Conservation (phyloP, 35 echinoderm and acorn worm genomes). For the Anneissia japonica region DNA sequence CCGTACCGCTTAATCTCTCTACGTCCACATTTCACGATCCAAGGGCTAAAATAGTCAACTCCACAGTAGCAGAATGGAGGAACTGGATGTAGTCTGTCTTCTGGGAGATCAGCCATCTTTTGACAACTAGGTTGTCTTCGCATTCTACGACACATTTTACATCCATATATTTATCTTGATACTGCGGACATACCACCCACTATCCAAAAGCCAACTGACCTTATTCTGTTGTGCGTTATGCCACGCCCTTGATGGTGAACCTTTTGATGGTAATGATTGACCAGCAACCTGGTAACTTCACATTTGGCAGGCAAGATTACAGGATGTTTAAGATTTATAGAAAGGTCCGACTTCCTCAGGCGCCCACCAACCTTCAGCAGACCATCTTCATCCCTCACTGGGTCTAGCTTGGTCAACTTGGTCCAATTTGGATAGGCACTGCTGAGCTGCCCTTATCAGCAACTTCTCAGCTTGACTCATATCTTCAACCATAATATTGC, state of each 20-base stretch:
- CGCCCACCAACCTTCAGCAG: constrained; percentile 64
- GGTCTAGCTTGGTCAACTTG: constrained; percentile 34
- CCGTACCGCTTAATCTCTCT: constrained; percentile 49
- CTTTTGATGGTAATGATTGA: constrained; percentile 50
- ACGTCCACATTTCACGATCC: constrained; percentile 38
- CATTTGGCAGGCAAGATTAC: constrained; percentile 32
- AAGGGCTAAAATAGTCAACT: constrained; percentile 58
- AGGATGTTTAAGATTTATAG: constrained; percentile 52
- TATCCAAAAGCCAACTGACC: no score
- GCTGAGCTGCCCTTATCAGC: constrained; percentile 7
- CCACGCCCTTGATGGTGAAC: no score
- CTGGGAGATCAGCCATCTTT: constrained; percentile 61
- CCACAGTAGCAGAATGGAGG: constrained; percentile 46
- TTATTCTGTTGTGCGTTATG: no score
- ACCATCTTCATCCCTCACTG: constrained; percentile 55
- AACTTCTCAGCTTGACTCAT: constrained; percentile 14
- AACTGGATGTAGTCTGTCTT: constrained; percentile 39
- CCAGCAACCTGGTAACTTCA: constrained; percentile 42
- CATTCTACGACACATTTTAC: neutral
- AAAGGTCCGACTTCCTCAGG: constrained; percentile 29
- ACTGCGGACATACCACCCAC: no score
- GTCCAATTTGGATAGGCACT: constrained; percentile 2
- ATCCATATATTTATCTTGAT: no score
- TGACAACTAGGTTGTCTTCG: constrained; percentile 5
- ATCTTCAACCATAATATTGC: constrained; percentile 22